Conservation (phyloP, 1,140 invertebrate species). For the Formica selysi region DNA sequence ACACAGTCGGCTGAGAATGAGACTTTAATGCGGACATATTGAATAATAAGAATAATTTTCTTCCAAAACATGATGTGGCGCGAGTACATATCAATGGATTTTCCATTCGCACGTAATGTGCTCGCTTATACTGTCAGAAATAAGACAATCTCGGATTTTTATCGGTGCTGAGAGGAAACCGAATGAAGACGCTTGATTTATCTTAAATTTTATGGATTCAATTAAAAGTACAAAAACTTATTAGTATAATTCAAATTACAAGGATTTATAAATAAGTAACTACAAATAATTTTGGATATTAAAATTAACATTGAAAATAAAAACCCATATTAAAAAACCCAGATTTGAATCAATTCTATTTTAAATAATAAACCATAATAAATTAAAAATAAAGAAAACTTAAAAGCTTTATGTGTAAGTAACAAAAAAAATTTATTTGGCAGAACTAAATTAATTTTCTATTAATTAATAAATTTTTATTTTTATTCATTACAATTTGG, state of each 20-base stretch:
- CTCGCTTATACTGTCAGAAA: neutral
- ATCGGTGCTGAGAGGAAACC: neutral
- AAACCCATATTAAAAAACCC: too few species aligned
- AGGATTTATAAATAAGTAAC: too few species aligned
- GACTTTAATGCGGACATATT: slow-evolving; percentile 17
- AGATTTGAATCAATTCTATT: too few species aligned
- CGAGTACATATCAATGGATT: slow-evolving; percentile 1
- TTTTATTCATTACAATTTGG: too few species aligned
- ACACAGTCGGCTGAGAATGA: slow-evolving; percentile 11
- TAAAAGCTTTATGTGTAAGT: too few species aligned
- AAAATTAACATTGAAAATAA: neutral
- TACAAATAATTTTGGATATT: neutral
- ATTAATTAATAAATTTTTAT: too few species aligned
- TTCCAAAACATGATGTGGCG: neutral
- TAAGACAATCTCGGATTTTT: slow-evolving; percentile 13
- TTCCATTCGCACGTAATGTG: slow-evolving; percentile 19
- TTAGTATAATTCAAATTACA: neutral
- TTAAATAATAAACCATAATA: too few species aligned
- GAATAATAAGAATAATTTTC: slow-evolving; percentile 33
- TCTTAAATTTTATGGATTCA: neutral
- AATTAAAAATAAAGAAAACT: too few species aligned
- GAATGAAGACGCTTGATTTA: neutral
- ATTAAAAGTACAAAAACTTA: neutral
- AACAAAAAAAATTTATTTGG: too few species aligned
- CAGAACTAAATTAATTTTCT: too few species aligned